phyloP scores from a whole-genome alignment of 2,113 vertebrate species.

The Petrocephalus zakoni region DNA sequence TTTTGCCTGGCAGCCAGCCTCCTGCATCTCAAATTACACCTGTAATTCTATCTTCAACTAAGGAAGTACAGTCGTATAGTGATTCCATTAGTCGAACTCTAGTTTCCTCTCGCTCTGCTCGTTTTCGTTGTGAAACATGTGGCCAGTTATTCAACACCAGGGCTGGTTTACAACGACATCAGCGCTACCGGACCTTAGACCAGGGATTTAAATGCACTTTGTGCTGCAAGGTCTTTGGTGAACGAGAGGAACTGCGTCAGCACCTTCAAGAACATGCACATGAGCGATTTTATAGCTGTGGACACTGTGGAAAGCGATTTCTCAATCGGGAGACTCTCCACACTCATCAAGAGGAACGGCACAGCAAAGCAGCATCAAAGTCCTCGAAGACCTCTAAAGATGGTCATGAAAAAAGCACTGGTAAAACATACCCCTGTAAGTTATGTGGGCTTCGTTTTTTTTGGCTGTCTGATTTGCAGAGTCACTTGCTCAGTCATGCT shows the following conservation, averaged over 20 bases:
- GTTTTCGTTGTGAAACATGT: conserved; percentile 63
- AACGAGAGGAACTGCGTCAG: conserved; percentile 50
- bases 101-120: conserved; percentile 31
- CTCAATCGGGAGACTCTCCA: conserved; percentile 57
- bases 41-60: conserved; percentile 22
- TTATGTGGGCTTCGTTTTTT: conserved; percentile 62
- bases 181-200: conserved; percentile 61
- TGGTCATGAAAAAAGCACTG: conserved; percentile 45
- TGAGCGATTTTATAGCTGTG: conserved; percentile 61
- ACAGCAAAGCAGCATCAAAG: conserved; percentile 36
- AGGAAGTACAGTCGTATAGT: conserved; percentile 17
- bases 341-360: conserved; percentile 58
- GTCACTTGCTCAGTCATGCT: conserved; percentile 60
- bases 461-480: conserved; percentile 69
- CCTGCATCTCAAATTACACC: not conserved
- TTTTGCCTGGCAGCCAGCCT: not conserved
- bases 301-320: conserved; percentile 63
- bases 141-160: conserved; percentile 56
- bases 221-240: conserved; percentile 61
- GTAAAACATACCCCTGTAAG: conserved; percentile 59
- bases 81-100: conserved; percentile 34
- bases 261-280: conserved; percentile 59
- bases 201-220: conserved; percentile 64
- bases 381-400: conserved; percentile 39
- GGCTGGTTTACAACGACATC: conserved; percentile 60